A percentile compares a stretch with the other conserved stretches of the same genome.
phyloP scores from a whole-genome alignment of 2,888 invertebrate species.

The Sarcophaga variegata region DNA sequence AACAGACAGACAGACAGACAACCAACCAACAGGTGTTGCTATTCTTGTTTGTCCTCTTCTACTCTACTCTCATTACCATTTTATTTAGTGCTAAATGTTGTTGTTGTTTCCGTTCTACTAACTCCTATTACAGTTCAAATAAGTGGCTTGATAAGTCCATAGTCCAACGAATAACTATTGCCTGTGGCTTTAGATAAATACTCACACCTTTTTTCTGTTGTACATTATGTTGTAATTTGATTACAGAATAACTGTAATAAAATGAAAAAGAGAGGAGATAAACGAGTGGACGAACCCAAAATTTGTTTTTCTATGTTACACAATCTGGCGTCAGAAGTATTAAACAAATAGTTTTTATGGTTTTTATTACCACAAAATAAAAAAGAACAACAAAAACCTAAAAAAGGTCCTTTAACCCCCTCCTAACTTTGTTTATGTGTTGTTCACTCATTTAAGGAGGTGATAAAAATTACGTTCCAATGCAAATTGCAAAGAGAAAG shows the following conservation, averaged over 20 bases:
- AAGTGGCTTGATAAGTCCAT: conserved; percentile 8
- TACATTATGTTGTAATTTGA: conserved; percentile 38
- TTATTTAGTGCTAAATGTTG: neutral
- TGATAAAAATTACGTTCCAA: too few relatives aligned
- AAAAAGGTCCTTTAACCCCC: too few relatives aligned
- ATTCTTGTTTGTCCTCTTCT: neutral
- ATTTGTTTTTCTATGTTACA: neutral
- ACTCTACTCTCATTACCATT: neutral
- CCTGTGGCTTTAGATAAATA: conserved; percentile 12
- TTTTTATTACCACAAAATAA: neutral
- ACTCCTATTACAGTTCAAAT: neutral
- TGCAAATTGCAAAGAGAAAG: too few relatives aligned
- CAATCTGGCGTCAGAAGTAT: conserved; percentile 46
- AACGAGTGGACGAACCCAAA: too few relatives aligned
- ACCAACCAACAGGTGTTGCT: neutral
- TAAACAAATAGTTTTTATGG: conserved; percentile 41
- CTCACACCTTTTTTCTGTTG: neutral
- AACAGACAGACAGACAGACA: neutral
- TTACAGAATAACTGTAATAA: conserved; percentile 18
- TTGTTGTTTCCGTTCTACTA: neutral
- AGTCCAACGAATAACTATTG: neutral
- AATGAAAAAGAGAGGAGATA: neutral
- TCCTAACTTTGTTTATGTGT: too few relatives aligned
- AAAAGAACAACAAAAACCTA: too few relatives aligned
- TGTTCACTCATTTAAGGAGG: too few relatives aligned